Evolutionary conservation across 37 sponge, comb jelly and placozoan species (phyloP).

Genomic region (Axinella damicornis): DNA sequence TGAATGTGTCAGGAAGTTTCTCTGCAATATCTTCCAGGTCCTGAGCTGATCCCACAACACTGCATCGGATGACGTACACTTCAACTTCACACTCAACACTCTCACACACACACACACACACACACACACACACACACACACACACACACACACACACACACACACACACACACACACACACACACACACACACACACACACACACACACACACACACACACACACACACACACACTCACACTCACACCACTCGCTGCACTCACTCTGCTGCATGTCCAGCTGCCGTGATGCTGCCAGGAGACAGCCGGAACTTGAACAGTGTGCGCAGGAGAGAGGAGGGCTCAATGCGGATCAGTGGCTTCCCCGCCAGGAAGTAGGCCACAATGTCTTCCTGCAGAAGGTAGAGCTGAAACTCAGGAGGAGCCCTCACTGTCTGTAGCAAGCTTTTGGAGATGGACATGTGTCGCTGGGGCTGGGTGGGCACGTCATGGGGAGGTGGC

Average conservation of each 20-base stretch:
- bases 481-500: background rate
- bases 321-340: constrained; percentile 27
- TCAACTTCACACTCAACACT: too few relatives aligned
- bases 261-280: too few relatives aligned
- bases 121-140: too few relatives aligned
- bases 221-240: too few relatives aligned
- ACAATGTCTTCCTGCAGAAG: constrained; percentile 78
- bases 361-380: constrained; percentile 68
- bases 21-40: constrained; percentile 40
- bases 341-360: constrained; percentile 47
- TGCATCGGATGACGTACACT: background rate
- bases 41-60: constrained; percentile 19
- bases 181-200: too few relatives aligned
- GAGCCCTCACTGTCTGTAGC: background rate
- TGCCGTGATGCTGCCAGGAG: too few relatives aligned
- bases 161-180: too few relatives aligned
- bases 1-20: constrained; percentile 27
- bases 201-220: too few relatives aligned
- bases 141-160: too few relatives aligned
- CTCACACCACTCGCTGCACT: too few relatives aligned
- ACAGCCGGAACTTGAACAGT: constrained; percentile 60
- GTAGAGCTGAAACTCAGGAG: constrained; percentile 42
- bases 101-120: too few relatives aligned
- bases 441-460: background rate
- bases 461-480: background rate